phyloP scores from a whole-genome alignment of 2,888 invertebrate genomes.

The Habroteleia sp. region DNA sequence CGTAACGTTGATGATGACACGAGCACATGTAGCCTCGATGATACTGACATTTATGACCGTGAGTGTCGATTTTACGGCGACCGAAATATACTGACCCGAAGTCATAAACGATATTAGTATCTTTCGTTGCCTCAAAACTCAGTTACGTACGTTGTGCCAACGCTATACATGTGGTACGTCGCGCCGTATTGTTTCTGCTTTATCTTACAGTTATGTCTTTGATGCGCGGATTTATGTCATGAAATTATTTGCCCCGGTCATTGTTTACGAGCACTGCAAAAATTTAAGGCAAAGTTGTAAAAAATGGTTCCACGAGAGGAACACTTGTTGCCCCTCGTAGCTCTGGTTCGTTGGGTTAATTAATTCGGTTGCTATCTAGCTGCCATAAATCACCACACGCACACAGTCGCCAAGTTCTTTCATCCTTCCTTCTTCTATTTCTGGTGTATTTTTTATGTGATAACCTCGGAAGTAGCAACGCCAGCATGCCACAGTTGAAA shows the following conservation, averaged over 20 bases:
- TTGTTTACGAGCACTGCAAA: background rate
- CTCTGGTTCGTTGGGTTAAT: background rate
- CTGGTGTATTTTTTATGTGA: too few species aligned
- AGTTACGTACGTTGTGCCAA: background rate
- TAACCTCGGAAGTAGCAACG: constrained; percentile 5
- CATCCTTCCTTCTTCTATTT: too few species aligned
- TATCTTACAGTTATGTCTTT: background rate
- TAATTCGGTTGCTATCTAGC: too few species aligned
- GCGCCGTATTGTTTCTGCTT: constrained; percentile 15
- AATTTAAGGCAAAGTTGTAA: too few species aligned
- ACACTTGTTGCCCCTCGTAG: constrained; percentile 28
- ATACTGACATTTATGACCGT: constrained; percentile 48
- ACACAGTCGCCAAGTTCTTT: too few species aligned
- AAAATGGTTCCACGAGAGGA: too few species aligned
- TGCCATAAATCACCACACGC: too few species aligned
- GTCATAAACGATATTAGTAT: constrained; percentile 45
- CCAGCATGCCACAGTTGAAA: constrained; percentile 20
- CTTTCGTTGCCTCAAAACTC: constrained; percentile 28
- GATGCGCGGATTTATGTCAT: constrained; percentile 6
- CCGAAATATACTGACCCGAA: constrained; percentile 56
- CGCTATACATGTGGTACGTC: constrained; percentile 3
- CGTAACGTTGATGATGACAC: constrained; percentile 53
- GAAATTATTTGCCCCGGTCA: background rate
- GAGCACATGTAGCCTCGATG: constrained; percentile 41
- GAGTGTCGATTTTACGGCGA: constrained; percentile 56